phyloP scores from a whole-genome alignment of 1,140 invertebrate species.

The Steinernema khuongi region DNA sequence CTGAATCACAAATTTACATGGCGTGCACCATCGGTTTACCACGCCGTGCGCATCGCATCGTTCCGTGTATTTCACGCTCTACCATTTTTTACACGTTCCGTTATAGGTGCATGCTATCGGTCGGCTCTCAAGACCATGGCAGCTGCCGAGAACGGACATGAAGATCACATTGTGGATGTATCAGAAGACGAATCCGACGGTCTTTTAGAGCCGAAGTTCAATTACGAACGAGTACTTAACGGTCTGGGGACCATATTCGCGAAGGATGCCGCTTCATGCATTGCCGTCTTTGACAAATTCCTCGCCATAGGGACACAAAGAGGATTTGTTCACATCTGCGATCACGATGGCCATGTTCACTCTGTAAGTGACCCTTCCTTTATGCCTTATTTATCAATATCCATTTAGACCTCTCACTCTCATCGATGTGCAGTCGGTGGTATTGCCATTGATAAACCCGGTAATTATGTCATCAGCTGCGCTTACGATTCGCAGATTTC shows the following conservation, averaged over 20 bases:
- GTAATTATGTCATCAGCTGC: slow-evolving; percentile 63
- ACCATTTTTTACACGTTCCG: not conserved
- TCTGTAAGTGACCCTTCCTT: slow-evolving; percentile 49
- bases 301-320: slow-evolving; percentile 59
- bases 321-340: slow-evolving; percentile 61
- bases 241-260: slow-evolving; percentile 59
- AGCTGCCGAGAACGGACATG: not conserved
- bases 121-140: not conserved
- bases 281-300: slow-evolving; percentile 63
- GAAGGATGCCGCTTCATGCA: slow-evolving; percentile 61
- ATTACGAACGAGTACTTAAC: slow-evolving; percentile 61
- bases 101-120: not conserved
- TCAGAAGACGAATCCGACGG: not conserved
- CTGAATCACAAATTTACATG: no score
- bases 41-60: not conserved
- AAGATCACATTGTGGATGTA: no score
- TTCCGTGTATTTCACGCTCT: not conserved
- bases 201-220: slow-evolving; percentile 60
- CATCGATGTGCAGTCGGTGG: slow-evolving; percentile 62
- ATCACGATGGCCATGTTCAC: slow-evolving; percentile 61
- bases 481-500: slow-evolving; percentile 62
- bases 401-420: slow-evolving; percentile 34
- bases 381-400: slow-evolving; percentile 27
- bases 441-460: slow-evolving; percentile 62
- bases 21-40: no score